Evolutionary conservation across 2,888 invertebrate genomes (phyloP).

Genomic region (Dryococelus australis): DNA sequence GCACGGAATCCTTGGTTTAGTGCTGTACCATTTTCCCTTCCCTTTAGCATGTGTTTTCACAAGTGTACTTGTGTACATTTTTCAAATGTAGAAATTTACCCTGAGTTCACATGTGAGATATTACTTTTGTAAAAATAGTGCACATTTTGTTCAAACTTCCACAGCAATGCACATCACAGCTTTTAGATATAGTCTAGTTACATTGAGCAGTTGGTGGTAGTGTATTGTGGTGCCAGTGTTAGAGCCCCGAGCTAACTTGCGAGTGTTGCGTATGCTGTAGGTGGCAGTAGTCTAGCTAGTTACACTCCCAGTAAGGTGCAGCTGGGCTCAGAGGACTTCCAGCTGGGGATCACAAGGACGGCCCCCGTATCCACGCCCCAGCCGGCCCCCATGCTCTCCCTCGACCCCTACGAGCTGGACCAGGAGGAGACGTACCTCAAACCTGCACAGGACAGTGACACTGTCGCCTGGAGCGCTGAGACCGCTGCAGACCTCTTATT

Average conservation of each 20-base stretch:
- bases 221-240: too few relatives aligned
- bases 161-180: too few relatives aligned
- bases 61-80: too few relatives aligned
- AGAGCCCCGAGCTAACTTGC: too few relatives aligned
- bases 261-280: conserved; percentile 50
- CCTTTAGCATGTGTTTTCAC: background rate
- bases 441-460: conserved; percentile 54
- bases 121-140: too few relatives aligned
- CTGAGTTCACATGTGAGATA: too few relatives aligned
- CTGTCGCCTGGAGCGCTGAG: conserved; percentile 58
- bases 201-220: too few relatives aligned
- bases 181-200: too few relatives aligned
- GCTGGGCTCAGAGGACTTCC: conserved; percentile 70
- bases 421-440: conserved; percentile 56
- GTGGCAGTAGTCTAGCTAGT: conserved; percentile 69
- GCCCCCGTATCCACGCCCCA: conserved; percentile 53
- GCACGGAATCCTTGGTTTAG: conserved; percentile 45
- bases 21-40: background rate
- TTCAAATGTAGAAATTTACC: too few relatives aligned
- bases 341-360: conserved; percentile 78
- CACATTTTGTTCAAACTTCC: too few relatives aligned
- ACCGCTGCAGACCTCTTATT: conserved; percentile 60
- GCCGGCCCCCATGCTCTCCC: background rate
- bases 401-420: conserved; percentile 42
- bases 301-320: conserved; percentile 84